Base-by-base conservation (phyloP, 1,140 invertebrate species). In the Penaeus indicus region DNA sequence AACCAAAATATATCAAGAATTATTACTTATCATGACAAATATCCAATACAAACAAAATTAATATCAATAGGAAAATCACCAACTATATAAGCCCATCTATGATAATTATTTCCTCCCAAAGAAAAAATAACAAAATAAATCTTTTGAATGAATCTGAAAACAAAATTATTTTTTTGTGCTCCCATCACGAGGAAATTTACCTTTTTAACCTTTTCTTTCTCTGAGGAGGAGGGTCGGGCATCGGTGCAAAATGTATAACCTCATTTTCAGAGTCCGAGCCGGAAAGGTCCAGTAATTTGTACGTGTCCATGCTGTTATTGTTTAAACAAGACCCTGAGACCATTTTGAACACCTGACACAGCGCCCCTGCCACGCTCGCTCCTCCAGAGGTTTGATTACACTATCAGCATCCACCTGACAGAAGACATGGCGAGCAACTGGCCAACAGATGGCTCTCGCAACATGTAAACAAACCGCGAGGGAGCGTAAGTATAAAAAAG, bases 181-280 rank as follows among this genome's bases (percentile, higher is more conserved):
- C 0, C 54, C 54, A 16, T 13, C 54, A 54, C 11, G 16, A 54
- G 54, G 16, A 54, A 54, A n/a, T 54, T 54, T 42, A 87, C 85
- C 85, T 87, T 69, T 87, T 87, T 42, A 88, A 77, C 38, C 81
- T 84, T 54, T 88, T 88, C 75, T 88, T 88, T 72, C 87, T 88
- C 61, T 88, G 87, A 7, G 87, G 87, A 7, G 87, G 87, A 16
- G 61, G 85, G n/a, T 84, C 77, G 27, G 81, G 87, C 32, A 84
- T 75, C 18, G 87, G 87, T 22, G 81, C 69, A 19, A 88, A 79
- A 19, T 88, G 87, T 32, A 88, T 72, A 1, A 67, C 81, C 67
- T 88, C 87, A 61, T 83, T 72, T 25, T 78, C 87, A 1, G 87
- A 88, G 67, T 88, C 87, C 54, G 87, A 84, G 27, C 87, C 87